Evolutionary conservation across 2,797 vertebrate genomes (phyloP).

Genomic region (Oceanodroma leucorhoa): DNA sequence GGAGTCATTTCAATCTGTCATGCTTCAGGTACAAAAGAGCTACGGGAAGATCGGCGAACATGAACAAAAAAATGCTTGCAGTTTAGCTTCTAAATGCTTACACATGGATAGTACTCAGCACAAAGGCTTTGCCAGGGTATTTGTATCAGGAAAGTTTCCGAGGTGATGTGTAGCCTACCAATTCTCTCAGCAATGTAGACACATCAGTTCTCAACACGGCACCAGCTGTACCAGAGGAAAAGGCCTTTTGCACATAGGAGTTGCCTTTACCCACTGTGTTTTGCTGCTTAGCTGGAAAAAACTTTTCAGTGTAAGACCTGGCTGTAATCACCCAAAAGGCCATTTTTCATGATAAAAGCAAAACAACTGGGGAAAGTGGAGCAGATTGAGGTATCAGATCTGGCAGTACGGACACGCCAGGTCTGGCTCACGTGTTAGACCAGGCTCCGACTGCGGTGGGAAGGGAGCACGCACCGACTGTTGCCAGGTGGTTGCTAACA

Average conservation of each 20-base stretch:
- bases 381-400: background rate
- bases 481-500: background rate
- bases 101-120: background rate
- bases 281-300: background rate
- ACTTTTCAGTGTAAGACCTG: accelerated
- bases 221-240: background rate
- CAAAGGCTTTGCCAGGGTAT: background rate
- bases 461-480: background rate
- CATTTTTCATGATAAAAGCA: background rate
- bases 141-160: background rate
- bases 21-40: accelerated
- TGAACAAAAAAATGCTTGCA: background rate
- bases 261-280: background rate
- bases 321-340: background rate
- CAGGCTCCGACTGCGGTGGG: background rate
- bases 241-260: accelerated
- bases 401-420: background rate
- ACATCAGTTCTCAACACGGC: background rate
- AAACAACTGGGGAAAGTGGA: background rate
- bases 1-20: background rate
- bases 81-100: background rate
- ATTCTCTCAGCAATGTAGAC: background rate
- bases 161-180: background rate
- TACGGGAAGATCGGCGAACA: accelerated
- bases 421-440: background rate